A percentile compares a stretch with the other conserved stretches of the same genome.
Conservation (phyloP, 1,140 invertebrate species). For the Pollicipes pollicipes region DNA sequence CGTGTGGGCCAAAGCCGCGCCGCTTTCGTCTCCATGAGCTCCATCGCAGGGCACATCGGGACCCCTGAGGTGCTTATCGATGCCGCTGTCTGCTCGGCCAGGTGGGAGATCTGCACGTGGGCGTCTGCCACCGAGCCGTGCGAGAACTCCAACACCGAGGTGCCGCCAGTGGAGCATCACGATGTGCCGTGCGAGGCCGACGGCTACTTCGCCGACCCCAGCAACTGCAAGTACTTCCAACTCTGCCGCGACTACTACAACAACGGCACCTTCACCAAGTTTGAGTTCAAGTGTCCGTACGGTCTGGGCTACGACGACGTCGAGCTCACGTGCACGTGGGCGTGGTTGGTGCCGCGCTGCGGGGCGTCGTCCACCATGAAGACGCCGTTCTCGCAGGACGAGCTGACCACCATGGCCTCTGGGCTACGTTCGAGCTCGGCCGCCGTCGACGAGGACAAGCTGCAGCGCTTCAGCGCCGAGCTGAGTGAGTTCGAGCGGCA, state of each 20-base stretch:
- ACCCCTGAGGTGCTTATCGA: too few species aligned
- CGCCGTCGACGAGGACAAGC: too few species aligned
- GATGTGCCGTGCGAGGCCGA: conserved; percentile 30
- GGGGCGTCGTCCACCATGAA: conserved; percentile 25
- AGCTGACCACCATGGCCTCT: neutral
- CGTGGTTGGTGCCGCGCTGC: conserved; percentile 54
- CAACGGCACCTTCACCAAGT: conserved; percentile 42
- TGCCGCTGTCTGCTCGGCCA: conserved; percentile 6
- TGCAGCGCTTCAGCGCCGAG: neutral
- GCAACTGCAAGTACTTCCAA: conserved; percentile 71
- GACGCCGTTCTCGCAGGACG: neutral
- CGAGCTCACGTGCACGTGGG: conserved; percentile 57
- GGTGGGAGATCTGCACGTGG: conserved; percentile 63
- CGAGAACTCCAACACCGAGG: conserved; percentile 34
- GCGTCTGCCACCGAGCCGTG: conserved; percentile 48
- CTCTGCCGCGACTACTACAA: conserved; percentile 53
- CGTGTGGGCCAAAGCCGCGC: too few species aligned
- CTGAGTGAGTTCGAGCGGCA: neutral
- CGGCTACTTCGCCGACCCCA: conserved; percentile 59
- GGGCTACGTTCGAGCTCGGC: too few species aligned
- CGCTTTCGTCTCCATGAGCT: too few species aligned
- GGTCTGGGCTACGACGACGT: conserved; percentile 57
- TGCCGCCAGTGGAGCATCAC: conserved; percentile 41
- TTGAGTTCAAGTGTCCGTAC: conserved; percentile 66
- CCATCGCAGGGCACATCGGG: too few species aligned